Evolutionary conservation across 2,888 invertebrate genomes (phyloP).

Genomic region (Acanthosoma haemorrhoidale): DNA sequence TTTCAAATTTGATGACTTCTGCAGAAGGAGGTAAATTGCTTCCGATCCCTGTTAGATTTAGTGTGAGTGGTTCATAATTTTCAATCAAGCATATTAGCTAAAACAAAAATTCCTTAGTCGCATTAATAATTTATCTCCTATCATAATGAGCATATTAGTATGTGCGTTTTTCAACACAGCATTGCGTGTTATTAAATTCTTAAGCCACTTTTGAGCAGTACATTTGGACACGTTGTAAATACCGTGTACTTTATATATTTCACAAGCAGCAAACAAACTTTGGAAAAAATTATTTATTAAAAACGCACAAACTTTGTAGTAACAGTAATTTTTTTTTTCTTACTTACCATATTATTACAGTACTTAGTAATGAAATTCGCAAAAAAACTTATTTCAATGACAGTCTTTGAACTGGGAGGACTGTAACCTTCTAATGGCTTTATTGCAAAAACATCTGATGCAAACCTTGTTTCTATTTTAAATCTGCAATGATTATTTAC

Average conservation of each 20-base stretch:
- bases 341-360: slow-evolving; percentile 1
- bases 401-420: not conserved
- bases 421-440: slow-evolving; percentile 13
- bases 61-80: not conserved
- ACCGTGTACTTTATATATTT: too few species aligned
- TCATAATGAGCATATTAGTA: too few species aligned
- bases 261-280: not conserved
- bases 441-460: slow-evolving; percentile 7
- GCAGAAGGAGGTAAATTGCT: not conserved
- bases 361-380: not conserved
- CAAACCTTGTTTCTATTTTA: not conserved
- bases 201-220: too few species aligned
- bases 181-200: too few species aligned
- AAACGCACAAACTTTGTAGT: not conserved
- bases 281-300: not conserved
- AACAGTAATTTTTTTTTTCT: too few species aligned
- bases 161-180: too few species aligned
- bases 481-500: not conserved
- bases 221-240: too few species aligned
- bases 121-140: too few species aligned
- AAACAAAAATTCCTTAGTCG: too few species aligned
- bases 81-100: not conserved
- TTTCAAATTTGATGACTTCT: not conserved
- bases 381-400: slow-evolving; percentile 12
- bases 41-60: not conserved